A percentile compares a stretch with the other conserved stretches of the same genome.
These are phyloP conservation scores for Clistopyga incitator DNA, from an alignment of 2,888 invertebrate species.

Conservation along the genomic window DNA sequence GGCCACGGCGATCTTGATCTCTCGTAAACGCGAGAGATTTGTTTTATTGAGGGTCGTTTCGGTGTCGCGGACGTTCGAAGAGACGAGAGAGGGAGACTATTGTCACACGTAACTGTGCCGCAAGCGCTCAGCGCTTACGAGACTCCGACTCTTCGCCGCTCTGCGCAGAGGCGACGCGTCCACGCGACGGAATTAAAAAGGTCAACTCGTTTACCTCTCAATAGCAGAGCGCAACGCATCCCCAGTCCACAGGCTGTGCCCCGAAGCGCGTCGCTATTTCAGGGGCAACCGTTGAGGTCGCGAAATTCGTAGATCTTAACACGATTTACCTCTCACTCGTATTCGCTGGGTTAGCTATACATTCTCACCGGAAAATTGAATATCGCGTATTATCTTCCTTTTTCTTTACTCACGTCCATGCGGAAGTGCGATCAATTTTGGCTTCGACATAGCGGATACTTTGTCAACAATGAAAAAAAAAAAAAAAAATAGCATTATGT, in stretches of 20 bases:
- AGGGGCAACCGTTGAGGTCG: slow-evolving; percentile 55
- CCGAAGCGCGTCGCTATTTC: slow-evolving; percentile 57
- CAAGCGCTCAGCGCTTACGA: neutral
- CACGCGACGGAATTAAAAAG: slow-evolving; percentile 76
- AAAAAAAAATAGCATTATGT: too few species aligned
- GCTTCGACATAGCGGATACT: too few species aligned
- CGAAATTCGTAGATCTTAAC: neutral
- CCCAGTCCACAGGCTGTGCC: neutral
- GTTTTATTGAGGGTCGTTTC: slow-evolving; percentile 17
- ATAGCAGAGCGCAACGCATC: neutral
- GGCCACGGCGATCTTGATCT: slow-evolving; percentile 25
- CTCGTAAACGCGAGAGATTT: slow-evolving; percentile 22
- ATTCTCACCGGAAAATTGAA: too few species aligned
- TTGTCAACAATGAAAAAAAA: too few species aligned
- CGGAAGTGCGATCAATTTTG: too few species aligned
- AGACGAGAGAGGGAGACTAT: neutral
- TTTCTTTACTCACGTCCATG: too few species aligned
- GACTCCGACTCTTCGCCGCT: neutral
- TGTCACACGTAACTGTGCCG: neutral
- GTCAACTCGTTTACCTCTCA: slow-evolving; percentile 72
- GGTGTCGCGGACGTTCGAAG: neutral
- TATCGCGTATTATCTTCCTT: too few species aligned
- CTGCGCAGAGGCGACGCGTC: slow-evolving; percentile 60
- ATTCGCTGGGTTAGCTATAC: too few species aligned
- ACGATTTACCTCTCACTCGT: too few species aligned